Percentiles rank a stretch among this genome's conserved stretches.
phyloP scores from a whole-genome alignment of 1,140 invertebrate species.

The Lucilia sericata region DNA sequence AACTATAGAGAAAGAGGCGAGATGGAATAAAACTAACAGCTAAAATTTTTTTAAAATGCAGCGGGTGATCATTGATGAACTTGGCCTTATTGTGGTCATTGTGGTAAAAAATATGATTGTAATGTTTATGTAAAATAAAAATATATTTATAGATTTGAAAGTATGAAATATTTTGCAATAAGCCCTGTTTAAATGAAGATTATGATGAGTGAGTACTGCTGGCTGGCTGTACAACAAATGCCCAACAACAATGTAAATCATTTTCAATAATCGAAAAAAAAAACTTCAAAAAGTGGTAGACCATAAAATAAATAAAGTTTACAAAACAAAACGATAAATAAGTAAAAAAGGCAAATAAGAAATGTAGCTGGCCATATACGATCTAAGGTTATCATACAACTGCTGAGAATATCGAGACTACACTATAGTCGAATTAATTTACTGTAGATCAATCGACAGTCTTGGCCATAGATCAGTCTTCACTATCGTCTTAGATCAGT shows the following conservation, averaged over 20 bases:
- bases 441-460: too few relatives aligned
- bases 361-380: too few relatives aligned
- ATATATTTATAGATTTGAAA: neutral
- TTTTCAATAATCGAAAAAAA: neutral
- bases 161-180: constrained; percentile 6
- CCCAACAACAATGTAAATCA: neutral
- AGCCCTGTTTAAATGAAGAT: neutral
- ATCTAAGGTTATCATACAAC: too few relatives aligned
- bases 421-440: too few relatives aligned
- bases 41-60: neutral
- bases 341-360: neutral
- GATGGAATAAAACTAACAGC: neutral
- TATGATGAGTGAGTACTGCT: neutral
- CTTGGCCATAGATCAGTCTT: too few relatives aligned
- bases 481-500: too few relatives aligned
- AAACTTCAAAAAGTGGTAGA: neutral
- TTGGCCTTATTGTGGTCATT: constrained; percentile 23
- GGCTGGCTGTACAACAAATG: neutral
- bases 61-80: constrained; percentile 19
- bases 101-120: neutral
- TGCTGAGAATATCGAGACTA: too few relatives aligned
- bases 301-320: neutral
- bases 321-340: neutral
- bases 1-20: neutral
- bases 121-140: neutral